Percentiles rank a stretch among this genome's conserved stretches.
Evolutionary conservation across 2,113 vertebrate genomes (phyloP).

Genomic region (Trachemys scripta): DNA sequence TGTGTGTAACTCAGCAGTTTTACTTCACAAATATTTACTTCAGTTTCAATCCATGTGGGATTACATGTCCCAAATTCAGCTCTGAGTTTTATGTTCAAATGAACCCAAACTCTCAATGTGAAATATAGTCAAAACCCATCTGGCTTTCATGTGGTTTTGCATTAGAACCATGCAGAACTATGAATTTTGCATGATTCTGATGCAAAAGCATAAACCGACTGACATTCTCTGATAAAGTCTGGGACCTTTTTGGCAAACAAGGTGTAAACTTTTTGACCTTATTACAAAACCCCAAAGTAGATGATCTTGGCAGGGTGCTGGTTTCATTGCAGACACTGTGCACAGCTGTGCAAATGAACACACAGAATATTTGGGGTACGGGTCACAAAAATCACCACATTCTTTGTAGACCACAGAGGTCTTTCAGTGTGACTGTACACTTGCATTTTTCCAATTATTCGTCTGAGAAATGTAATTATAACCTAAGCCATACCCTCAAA

Average conservation of each 20-base stretch:
- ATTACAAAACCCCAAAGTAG: background rate
- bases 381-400: conserved; percentile 55
- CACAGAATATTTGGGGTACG: conserved; percentile 64
- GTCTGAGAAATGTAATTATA: conserved; percentile 73
- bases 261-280: background rate
- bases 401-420: conserved; percentile 69
- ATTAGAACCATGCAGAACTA: conserved; percentile 16
- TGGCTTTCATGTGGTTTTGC: background rate
- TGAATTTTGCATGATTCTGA: background rate
- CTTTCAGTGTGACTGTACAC: conserved; percentile 68
- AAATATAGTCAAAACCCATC: background rate
- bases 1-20: background rate
- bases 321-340: background rate
- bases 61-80: conserved; percentile 43
- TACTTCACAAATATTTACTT: conserved; percentile 28
- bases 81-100: conserved; percentile 37
- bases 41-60: conserved; percentile 32
- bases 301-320: background rate
- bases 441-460: conserved; percentile 77
- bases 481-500: conserved; percentile 67
- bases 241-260: background rate
- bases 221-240: background rate
- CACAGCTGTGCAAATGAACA: conserved; percentile 69
- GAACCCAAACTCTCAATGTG: conserved; percentile 31
- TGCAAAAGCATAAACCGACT: background rate